These are phyloP conservation scores for Cryptocheilus praepositus DNA, from an alignment of 2,888 invertebrate species.

Conservation along the genomic window DNA sequence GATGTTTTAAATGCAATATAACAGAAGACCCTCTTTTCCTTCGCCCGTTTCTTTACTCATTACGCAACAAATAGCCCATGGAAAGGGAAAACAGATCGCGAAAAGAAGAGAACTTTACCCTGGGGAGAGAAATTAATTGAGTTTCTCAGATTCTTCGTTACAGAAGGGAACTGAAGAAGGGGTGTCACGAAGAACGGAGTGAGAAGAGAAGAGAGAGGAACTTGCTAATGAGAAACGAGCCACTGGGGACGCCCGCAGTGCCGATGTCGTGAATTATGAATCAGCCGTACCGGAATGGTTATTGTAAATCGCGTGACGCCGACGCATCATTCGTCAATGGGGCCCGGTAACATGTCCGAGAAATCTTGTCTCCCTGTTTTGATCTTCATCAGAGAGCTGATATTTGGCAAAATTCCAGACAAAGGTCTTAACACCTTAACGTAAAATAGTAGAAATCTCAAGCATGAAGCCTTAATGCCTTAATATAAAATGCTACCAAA, in stretches of 20 bases:
- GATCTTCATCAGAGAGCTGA: neutral
- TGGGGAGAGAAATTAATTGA: conserved; percentile 17
- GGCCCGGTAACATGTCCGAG: too few relatives aligned
- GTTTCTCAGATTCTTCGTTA: conserved; percentile 4
- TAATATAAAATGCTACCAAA: too few relatives aligned
- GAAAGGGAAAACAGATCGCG: conserved; percentile 5
- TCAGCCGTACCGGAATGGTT: conserved; percentile 24
- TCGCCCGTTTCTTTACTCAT: neutral
- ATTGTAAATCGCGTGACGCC: conserved; percentile 17
- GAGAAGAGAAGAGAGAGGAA: conserved; percentile 5
- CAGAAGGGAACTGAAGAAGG: too few relatives aligned
- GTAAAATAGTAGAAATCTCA: too few relatives aligned
- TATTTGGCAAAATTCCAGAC: too few relatives aligned
- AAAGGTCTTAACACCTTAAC: too few relatives aligned
- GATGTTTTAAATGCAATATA: too few relatives aligned
- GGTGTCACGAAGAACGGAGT: neutral
- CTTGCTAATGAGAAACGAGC: conserved; percentile 22
- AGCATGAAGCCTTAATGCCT: too few relatives aligned
- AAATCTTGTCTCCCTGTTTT: neutral
- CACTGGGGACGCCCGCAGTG: conserved; percentile 8
- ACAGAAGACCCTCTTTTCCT: neutral
- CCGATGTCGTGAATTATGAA: conserved; percentile 35
- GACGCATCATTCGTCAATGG: conserved; percentile 24
- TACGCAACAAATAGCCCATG: neutral
- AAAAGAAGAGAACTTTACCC: neutral